These are phyloP conservation scores for Galerucella pusilla DNA, from an alignment of 2,888 invertebrate genomes.

Conservation along the genomic window DNA sequence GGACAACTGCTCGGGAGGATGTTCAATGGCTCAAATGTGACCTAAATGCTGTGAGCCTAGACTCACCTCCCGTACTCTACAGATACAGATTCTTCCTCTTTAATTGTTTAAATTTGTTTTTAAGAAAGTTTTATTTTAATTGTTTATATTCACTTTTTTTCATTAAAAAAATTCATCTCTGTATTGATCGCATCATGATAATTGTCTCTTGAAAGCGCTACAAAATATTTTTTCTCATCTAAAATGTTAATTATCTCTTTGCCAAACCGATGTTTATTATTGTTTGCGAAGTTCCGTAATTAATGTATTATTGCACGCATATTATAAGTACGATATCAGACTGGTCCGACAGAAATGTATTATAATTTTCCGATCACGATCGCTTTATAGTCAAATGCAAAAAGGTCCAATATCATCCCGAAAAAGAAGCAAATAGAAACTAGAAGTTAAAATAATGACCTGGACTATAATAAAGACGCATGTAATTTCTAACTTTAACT, in stretches of 20 bases:
- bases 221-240: not conserved
- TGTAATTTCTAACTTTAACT: slow-evolving; percentile 39
- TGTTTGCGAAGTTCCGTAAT: slow-evolving; percentile 19
- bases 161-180: too few species aligned
- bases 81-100: too few species aligned
- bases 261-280: not conserved
- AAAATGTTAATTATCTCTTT: not conserved
- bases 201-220: too few species aligned
- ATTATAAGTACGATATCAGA: slow-evolving; percentile 15
- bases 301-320: slow-evolving; percentile 26
- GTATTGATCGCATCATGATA: not conserved
- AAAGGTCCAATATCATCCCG: slow-evolving; percentile 32
- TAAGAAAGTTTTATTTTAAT: too few species aligned
- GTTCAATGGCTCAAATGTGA: too few species aligned
- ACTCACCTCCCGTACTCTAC: too few species aligned
- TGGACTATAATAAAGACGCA: slow-evolving; percentile 37
- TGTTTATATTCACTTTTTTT: too few species aligned
- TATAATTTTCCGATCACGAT: slow-evolving; percentile 22
- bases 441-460: slow-evolving; percentile 41
- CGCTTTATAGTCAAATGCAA: slow-evolving; percentile 7
- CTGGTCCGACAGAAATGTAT: slow-evolving; percentile 19
- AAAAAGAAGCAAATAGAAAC: slow-evolving; percentile 11
- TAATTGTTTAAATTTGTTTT: too few species aligned
- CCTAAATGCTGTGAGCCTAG: too few species aligned
- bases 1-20: too few species aligned